Base-by-base conservation (phyloP, 2,797 vertebrate species). In the Sparidentex hasta region DNA sequence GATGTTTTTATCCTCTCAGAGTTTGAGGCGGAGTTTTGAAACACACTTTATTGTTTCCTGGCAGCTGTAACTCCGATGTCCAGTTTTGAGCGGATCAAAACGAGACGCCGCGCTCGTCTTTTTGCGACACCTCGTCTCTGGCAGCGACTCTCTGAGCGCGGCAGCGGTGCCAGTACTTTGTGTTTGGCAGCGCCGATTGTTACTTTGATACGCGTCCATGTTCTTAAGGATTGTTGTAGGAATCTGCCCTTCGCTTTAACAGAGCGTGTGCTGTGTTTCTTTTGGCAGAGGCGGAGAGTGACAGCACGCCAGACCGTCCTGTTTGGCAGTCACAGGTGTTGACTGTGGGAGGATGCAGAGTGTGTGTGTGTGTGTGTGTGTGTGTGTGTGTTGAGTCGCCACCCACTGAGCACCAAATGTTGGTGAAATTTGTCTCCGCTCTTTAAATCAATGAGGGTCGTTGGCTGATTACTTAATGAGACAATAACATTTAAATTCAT, bases 281-380 rank as follows among this genome's bases (percentile, higher is more conserved):
- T 61, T 74, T 88, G 85, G 91, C 90, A 78, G 85, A 75, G 81
- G 80, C 66, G 67, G 81, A 82, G 85, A 84, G 87, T 75, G 90
- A 91, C 87, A 88, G 87, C 83, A 71, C 57, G 89, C 89, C 88
- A 91, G 89, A 75, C 20, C 82, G 59, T 85, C 86, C 84, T 69
- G 87, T 71, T 89, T 92, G 91, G 91, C 85, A 78, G 73, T 51
- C 80, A 52, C 89, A 91, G 87, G 91, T 90, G 93, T 91, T 50
- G 81, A 79, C 84, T 71, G 92, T 93, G 89, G 92, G 93, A 80
- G 91, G 89, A 87, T 44, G 84, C 71, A 62, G 83, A 47, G 76
- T 71, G 72, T 71, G n/a, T 29, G 14, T 67, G 62, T 57, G 71
- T 69, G 64, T 77, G 57, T 77, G 44, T 61, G 58, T 71, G 66